Base-by-base conservation (phyloP, 2,888 invertebrate species). In the Megastigmus dorsalis region DNA sequence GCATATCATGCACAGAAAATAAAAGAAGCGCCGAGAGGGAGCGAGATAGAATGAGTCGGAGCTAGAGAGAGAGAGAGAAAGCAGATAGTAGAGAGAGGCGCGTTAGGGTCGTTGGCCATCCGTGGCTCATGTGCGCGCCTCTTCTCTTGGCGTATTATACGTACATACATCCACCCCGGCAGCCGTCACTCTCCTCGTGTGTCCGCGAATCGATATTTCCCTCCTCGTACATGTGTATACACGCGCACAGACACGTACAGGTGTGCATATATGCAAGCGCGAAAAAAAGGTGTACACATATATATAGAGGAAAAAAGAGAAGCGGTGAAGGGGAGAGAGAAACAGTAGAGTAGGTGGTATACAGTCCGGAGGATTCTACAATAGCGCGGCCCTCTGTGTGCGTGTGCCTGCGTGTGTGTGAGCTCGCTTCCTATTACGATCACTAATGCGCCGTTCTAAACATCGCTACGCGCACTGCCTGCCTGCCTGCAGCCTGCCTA, bases 51-150 rank as follows among this genome's bases (percentile, higher is more conserved):
- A 43, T 43, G 30, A 66, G 54, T 20, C 62, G 28, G n/a, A 5
- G 20, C 15, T 18, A 13, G 26, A 3, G 20, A 18, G 28, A 45
- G 57, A 57, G 57, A 57, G 23, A 57, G 38, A 20, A 7, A n/a
- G 23, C 38, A 26, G 36, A 2, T n/a, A n/a, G n/a, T n/a, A n/a
- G n/a, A n/a, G n/a, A 28, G 52, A 41, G 30, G 43, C 28, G 13
- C n/a, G n/a, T 7, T 54, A 59, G 66, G 72, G 72, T 73, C 66
- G 72, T 73, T 73, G 72, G 33, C 72, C 72, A 73, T 54, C 54
- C 60, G 54, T 38, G 43, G 30, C 60, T 55, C 36, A 15, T 15
- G 7, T 7, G 20, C 28, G 0, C 30, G 26, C 13, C 7, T 26
- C 36, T 13, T 36, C 36, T 36, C 20, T 55, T 2, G 33, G 15